Evolutionary conservation across 2,888 invertebrate genomes (phyloP).

Genomic region (Emesis furor): DNA sequence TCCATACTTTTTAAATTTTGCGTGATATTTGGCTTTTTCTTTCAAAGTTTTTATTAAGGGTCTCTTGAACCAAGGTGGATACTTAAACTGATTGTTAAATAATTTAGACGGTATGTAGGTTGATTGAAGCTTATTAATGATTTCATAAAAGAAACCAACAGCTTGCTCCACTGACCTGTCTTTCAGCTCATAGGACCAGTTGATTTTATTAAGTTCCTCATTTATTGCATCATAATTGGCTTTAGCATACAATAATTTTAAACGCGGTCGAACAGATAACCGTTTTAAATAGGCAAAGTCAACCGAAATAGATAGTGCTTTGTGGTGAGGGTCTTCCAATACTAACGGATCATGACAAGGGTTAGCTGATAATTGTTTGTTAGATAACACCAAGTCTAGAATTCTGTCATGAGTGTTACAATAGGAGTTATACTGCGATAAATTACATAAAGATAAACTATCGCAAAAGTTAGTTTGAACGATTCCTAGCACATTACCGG

Average conservation of each 20-base stretch:
- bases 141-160: not conserved
- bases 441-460: constrained; percentile 23
- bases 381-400: constrained; percentile 35
- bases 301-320: not conserved
- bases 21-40: not conserved
- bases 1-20: constrained; percentile 8
- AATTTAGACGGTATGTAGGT: not conserved
- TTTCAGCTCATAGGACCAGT: not conserved
- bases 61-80: constrained; percentile 5
- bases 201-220: not conserved
- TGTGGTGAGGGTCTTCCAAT: constrained; percentile 6
- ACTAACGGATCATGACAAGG: not conserved
- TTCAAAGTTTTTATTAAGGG: constrained; percentile 8
- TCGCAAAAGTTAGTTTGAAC: constrained; percentile 30
- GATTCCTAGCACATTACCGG: constrained; percentile 14
- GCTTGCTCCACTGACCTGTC: not conserved
- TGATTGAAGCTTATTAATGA: not conserved
- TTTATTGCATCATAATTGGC: not conserved
- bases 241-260: not conserved
- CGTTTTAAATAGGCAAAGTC: not conserved
- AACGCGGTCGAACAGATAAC: not conserved
- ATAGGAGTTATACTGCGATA: constrained; percentile 33
- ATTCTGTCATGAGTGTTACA: constrained; percentile 30
- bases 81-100: not conserved
- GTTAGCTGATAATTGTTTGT: not conserved